phyloP scores from a whole-genome alignment of 2,113 vertebrate species.

The Hippocampus comes region DNA sequence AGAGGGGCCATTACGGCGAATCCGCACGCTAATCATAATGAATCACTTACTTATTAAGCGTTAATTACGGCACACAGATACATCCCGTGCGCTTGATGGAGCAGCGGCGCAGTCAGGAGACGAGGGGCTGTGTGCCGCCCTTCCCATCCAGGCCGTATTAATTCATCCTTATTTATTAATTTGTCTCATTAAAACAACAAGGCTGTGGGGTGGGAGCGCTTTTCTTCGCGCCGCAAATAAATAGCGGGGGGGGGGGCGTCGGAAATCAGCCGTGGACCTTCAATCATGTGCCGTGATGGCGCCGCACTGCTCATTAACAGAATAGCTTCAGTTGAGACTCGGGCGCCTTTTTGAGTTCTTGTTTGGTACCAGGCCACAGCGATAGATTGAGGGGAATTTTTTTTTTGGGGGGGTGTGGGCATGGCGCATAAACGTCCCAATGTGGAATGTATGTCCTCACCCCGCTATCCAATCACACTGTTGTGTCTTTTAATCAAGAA shows the following conservation, averaged over 20 bases:
- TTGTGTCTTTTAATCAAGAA: no score
- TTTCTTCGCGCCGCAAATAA: conserved; percentile 68
- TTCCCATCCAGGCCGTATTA: conserved; percentile 63
- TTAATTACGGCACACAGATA: conserved; percentile 77
- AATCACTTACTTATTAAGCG: conserved; percentile 82
- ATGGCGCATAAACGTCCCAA: no score
- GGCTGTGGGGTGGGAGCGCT: conserved; percentile 70
- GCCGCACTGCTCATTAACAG: conserved; percentile 73
- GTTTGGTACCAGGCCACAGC: no score
- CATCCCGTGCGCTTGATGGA: conserved; percentile 65
- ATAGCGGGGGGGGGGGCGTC: conserved; percentile 67
- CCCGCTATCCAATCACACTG: no score
- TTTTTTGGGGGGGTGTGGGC: no score
- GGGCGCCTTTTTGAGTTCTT: conserved; percentile 28
- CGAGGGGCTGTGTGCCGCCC: conserved; percentile 31
- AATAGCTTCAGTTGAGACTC: conserved; percentile 62
- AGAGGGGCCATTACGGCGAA: conserved; percentile 73
- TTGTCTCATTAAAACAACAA: conserved; percentile 80
- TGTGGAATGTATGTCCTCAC: no score
- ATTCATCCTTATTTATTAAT: conserved; percentile 82
- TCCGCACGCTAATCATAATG: conserved; percentile 79
- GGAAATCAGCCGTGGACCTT: conserved; percentile 67
- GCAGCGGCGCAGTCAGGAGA: conserved; percentile 27
- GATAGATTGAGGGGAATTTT: no score
- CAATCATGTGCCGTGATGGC: conserved; percentile 73